Conservation (phyloP, 1,140 invertebrate genomes). For the Drosophila tristis region DNA sequence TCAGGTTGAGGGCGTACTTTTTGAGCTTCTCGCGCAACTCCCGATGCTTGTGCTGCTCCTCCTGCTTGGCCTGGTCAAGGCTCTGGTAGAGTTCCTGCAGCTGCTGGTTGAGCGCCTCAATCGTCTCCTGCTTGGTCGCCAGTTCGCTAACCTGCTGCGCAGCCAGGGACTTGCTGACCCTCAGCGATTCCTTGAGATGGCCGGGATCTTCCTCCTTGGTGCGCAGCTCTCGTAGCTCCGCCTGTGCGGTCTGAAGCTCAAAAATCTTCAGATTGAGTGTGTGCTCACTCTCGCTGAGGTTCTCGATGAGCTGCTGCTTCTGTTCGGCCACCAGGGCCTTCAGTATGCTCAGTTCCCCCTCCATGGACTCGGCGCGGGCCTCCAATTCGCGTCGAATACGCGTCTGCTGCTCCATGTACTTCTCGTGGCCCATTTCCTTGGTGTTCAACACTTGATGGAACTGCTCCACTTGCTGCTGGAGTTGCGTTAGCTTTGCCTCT, state of each 20-base stretch:
- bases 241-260: slow-evolving; percentile 84
- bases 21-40: slow-evolving; percentile 89
- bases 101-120: slow-evolving; percentile 74
- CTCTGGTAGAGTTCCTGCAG: slow-evolving; percentile 63
- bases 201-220: slow-evolving; percentile 42
- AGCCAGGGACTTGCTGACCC: slow-evolving; percentile 60
- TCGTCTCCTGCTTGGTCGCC: slow-evolving; percentile 67
- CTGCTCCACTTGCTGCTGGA: slow-evolving; percentile 61
- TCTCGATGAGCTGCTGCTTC: slow-evolving; percentile 81
- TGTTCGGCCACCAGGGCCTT: slow-evolving; percentile 74
- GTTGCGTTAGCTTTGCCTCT: slow-evolving; percentile 40
- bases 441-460: slow-evolving; percentile 63
- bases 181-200: slow-evolving; percentile 37
- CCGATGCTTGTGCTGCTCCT: slow-evolving; percentile 56
- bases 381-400: slow-evolving; percentile 62
- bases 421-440: slow-evolving; percentile 72
- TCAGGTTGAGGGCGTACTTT: slow-evolving; percentile 90
- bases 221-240: slow-evolving; percentile 84
- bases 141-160: slow-evolving; percentile 66
- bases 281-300: slow-evolving; percentile 70
- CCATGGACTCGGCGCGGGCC: slow-evolving; percentile 58
- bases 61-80: slow-evolving; percentile 46
- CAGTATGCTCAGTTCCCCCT: slow-evolving; percentile 70
- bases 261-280: slow-evolving; percentile 85
- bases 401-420: slow-evolving; percentile 72